Evolutionary conservation across 2,797 vertebrate genomes (phyloP).

Genomic region (Ceryle rudis): DNA sequence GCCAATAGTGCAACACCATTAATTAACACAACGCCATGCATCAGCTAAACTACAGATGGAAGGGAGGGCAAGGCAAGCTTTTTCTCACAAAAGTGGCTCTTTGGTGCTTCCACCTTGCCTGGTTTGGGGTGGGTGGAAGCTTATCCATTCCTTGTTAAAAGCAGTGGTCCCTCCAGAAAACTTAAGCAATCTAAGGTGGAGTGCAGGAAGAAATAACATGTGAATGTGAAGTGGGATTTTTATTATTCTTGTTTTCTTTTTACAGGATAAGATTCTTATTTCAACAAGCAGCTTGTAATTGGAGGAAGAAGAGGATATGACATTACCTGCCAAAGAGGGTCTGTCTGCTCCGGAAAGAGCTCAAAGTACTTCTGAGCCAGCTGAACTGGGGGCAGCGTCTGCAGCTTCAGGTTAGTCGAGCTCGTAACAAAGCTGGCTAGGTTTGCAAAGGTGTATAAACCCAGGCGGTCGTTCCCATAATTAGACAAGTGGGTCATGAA

Average conservation of each 20-base stretch:
- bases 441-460: slow-evolving; percentile 94
- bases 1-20: not conserved
- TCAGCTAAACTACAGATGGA: not conserved
- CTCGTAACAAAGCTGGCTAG: slow-evolving; percentile 91
- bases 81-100: not conserved
- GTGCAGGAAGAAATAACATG: not conserved
- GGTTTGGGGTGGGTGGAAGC: not conserved
- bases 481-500: slow-evolving; percentile 99
- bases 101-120: not conserved
- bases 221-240: not conserved
- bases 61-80: not conserved
- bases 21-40: not conserved
- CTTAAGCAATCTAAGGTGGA: not conserved
- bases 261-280: not conserved
- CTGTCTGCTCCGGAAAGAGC: slow-evolving; percentile 93
- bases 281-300: accelerated
- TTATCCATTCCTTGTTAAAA: not conserved
- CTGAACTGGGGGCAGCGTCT: slow-evolving; percentile 90
- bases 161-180: not conserved
- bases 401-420: slow-evolving; percentile 90
- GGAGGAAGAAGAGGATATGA: not conserved
- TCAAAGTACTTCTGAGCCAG: slow-evolving; percentile 94
- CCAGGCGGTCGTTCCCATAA: slow-evolving; percentile 96
- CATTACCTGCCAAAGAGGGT: slow-evolving; percentile 95
- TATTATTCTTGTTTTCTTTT: not conserved